These are phyloP conservation scores for Ptiloglossa arizonensis DNA, from an alignment of 1,140 invertebrate species.

Conservation along the genomic window DNA sequence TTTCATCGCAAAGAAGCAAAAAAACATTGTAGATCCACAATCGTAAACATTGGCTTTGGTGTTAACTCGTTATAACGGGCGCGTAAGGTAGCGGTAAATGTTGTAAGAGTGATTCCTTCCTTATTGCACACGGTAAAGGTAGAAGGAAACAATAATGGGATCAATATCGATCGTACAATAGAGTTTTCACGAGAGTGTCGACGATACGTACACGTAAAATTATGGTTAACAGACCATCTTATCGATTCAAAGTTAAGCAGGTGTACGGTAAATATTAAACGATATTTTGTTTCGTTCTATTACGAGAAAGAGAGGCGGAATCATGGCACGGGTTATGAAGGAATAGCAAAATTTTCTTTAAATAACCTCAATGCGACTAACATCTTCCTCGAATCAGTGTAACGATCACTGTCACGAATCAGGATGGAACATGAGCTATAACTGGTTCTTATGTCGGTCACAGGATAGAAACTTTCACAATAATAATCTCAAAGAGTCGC, in stretches of 20 bases:
- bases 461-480: constrained; percentile 16
- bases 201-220: no score
- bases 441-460: constrained; percentile 7
- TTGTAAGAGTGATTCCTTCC: no score
- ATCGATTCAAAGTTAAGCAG: background rate
- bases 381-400: background rate
- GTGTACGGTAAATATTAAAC: no score
- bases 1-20: background rate
- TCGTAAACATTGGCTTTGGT: no score
- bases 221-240: background rate
- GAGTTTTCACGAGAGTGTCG: no score
- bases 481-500: background rate
- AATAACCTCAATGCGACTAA: background rate
- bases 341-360: background rate
- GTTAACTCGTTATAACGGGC: background rate
- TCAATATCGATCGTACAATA: constrained; percentile 39
- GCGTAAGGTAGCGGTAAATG: background rate
- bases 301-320: background rate
- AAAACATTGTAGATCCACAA: background rate
- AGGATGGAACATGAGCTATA: constrained; percentile 1
- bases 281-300: background rate
- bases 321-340: background rate
- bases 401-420: constrained; percentile 21
- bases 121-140: background rate
- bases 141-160: constrained; percentile 2